Percentiles rank a stretch among this genome's conserved stretches.
Evolutionary conservation across 2,888 invertebrate species (phyloP).

Genomic region (Agelastica alni): DNA sequence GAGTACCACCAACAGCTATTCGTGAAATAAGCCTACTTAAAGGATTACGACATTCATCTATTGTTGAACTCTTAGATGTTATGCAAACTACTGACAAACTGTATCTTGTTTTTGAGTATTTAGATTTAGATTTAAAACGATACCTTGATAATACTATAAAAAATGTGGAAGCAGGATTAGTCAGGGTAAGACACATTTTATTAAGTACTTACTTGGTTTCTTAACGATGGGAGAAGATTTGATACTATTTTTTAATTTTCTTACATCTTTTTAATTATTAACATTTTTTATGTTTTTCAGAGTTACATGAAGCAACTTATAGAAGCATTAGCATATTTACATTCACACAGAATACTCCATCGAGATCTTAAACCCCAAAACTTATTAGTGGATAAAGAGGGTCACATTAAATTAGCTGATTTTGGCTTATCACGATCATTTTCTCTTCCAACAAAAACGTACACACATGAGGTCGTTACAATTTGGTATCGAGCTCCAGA

Average conservation of each 20-base stretch:
- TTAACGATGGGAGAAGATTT: no score
- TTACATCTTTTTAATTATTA: no score
- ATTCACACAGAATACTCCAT: conserved; percentile 86
- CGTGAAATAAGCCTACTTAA: conserved; percentile 94
- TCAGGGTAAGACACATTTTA: conserved; percentile 72
- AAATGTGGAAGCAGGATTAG: conserved; percentile 65
- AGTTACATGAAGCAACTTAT: conserved; percentile 86
- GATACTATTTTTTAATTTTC: no score
- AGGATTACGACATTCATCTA: conserved; percentile 85
- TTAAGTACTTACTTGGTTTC: no score
- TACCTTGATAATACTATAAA: conserved; percentile 75
- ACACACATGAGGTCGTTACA: conserved; percentile 95
- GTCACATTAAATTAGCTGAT: conserved; percentile 93
- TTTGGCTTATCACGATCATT: conserved; percentile 95
- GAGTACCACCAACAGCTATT: conserved; percentile 96
- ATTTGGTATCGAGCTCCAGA: conserved; percentile 98
- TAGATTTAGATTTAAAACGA: conserved; percentile 91
- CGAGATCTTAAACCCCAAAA: conserved; percentile 96
- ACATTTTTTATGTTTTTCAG: no score
- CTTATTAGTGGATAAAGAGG: conserved; percentile 82
- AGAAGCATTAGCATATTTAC: conserved; percentile 88
- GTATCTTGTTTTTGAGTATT: conserved; percentile 92
- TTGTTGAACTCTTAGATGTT: conserved; percentile 89
- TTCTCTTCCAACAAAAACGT: conserved; percentile 88
- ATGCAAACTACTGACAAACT: conserved; percentile 83